Conservation (phyloP, 2,797 vertebrate species). For the Brachymystax lenok region DNA sequence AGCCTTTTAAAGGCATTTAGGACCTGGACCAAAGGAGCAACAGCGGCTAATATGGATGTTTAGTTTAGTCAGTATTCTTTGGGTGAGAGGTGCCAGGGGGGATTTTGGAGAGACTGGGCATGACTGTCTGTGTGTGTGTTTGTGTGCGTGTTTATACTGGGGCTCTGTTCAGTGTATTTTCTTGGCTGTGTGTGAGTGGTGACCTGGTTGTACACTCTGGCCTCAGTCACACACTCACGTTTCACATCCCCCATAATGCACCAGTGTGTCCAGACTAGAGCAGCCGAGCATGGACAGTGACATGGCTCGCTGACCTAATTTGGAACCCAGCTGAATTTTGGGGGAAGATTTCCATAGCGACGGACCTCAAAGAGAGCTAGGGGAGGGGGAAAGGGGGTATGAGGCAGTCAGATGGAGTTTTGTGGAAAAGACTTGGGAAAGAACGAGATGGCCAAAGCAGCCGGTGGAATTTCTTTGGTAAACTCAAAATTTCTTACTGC, state of each 20-base stretch:
- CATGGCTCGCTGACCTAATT: conserved; percentile 37
- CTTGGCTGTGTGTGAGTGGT: not conserved
- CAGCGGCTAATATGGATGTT: conserved; percentile 41
- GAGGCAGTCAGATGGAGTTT: conserved; percentile 6
- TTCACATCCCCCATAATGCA: conserved; percentile 34
- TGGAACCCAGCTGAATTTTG: conserved; percentile 19
- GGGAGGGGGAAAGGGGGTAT: conserved; percentile 2
- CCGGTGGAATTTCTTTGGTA: conserved; percentile 67
- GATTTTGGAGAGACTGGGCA: conserved; percentile 14
- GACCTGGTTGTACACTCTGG: conserved; percentile 29
- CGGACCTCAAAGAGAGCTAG: not conserved
- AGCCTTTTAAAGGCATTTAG: conserved; percentile 42
- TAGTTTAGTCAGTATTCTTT: conserved; percentile 40
- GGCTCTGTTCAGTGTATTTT: conserved; percentile 27
- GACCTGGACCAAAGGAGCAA: conserved; percentile 2
- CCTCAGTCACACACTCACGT: conserved; percentile 36
- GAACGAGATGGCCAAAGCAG: conserved; percentile 36
- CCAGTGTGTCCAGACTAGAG: conserved; percentile 5
- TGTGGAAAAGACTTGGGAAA: conserved; percentile 26
- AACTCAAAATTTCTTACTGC: conserved; percentile 75
- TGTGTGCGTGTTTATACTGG: conserved; percentile 10
- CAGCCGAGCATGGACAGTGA: conserved; percentile 22
- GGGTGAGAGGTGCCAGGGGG: conserved; percentile 38
- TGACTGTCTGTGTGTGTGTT: conserved; percentile 8
- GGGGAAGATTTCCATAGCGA: conserved; percentile 15